These are phyloP conservation scores for Syncerus caffer DNA, from an alignment of 2,797 vertebrate species.

Conservation along the genomic window DNA sequence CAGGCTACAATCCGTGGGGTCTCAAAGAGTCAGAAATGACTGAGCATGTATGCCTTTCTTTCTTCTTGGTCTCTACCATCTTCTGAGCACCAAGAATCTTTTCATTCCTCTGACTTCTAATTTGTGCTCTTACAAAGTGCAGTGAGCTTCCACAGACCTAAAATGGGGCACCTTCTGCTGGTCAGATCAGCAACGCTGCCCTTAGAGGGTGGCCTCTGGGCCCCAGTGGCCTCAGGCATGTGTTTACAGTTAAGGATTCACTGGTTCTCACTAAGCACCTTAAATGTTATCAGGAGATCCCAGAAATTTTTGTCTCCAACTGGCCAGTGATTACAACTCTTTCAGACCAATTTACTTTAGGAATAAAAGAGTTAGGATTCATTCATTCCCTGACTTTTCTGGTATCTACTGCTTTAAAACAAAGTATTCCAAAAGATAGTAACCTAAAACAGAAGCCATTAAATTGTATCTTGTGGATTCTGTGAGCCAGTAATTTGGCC, in stretches of 20 bases:
- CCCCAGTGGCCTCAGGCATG: not conserved
- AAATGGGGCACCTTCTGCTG: not conserved
- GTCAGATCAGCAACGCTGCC: not conserved
- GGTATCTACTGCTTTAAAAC: not conserved
- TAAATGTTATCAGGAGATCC: not conserved
- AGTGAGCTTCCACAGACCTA: not conserved
- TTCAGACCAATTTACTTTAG: not conserved
- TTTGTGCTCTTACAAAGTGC: not conserved
- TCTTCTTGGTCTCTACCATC: not conserved
- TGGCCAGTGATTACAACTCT: not conserved
- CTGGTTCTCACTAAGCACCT: not conserved
- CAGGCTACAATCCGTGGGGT: not conserved
- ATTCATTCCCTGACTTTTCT: not conserved
- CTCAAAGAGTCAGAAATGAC: not conserved
- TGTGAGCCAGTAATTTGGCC: not conserved
- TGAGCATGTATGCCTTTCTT: not conserved
- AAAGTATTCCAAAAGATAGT: not conserved
- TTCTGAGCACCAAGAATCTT: not conserved
- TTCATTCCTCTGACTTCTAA: not conserved
- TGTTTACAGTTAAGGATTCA: not conserved
- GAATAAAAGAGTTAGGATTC: not conserved
- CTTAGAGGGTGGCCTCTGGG: not conserved
- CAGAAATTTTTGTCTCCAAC: not conserved
- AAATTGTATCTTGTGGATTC: not conserved
- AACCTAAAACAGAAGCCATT: not conserved